Percentiles rank a stretch among this genome's conserved stretches.
Evolutionary conservation across 1,140 invertebrate species (phyloP).

Genomic region (Papilio polytes): DNA sequence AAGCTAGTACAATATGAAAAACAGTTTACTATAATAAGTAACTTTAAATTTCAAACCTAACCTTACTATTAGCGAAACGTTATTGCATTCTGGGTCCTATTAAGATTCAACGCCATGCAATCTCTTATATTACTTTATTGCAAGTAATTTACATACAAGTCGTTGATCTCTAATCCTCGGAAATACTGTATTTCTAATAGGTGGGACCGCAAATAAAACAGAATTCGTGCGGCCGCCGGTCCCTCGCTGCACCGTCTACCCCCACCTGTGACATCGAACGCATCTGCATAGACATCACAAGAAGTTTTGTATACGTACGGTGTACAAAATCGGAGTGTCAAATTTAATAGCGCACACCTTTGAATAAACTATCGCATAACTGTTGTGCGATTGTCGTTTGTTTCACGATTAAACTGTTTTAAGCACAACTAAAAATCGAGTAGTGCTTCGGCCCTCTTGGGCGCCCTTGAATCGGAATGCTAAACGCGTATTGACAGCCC

Average conservation of each 20-base stretch:
- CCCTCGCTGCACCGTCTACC: neutral
- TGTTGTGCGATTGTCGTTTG: too few species aligned
- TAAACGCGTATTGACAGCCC: too few species aligned
- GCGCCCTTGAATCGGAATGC: too few species aligned
- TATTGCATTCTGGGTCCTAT: neutral
- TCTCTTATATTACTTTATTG: slow-evolving; percentile 3
- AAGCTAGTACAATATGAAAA: too few species aligned
- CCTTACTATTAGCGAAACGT: neutral
- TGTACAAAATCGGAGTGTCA: neutral
- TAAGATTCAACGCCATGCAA: neutral
- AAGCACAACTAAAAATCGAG: too few species aligned
- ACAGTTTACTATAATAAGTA: too few species aligned
- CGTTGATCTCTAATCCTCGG: slow-evolving; percentile 1
- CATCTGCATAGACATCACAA: slow-evolving; percentile 4
- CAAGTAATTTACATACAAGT: neutral
- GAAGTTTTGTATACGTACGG: neutral
- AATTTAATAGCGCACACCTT: neutral
- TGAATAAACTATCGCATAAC: neutral
- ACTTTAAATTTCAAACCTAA: neutral
- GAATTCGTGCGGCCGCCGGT: neutral
- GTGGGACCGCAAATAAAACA: slow-evolving; percentile 13
- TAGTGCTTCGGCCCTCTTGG: too few species aligned
- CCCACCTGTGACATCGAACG: neutral
- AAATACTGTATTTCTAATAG: slow-evolving; percentile 14
- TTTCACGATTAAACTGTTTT: too few species aligned